Evolutionary conservation across 2,113 vertebrate genomes (phyloP), one percentile per base, ranked within the genome.

Genomic region (Chloropsis cyanopogon): DNA sequence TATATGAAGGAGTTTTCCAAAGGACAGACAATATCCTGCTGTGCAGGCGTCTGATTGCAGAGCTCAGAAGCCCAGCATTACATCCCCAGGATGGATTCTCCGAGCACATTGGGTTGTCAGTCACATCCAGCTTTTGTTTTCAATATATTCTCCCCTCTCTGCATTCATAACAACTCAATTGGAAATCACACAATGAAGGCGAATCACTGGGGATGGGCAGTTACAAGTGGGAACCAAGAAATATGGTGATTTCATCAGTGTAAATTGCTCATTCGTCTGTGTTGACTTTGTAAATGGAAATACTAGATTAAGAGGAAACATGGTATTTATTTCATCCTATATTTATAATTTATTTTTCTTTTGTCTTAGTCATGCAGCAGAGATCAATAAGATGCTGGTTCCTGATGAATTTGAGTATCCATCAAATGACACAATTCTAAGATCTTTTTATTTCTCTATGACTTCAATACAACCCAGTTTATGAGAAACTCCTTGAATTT

Each of bases 251-350:
- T 93, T 73, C 63, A 92, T 73, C 70, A 49, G 39, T 29, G 59
- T 66, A 73, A 91, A 90, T 80, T 87, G 35, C 52, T 92, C 63
- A 80, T 95, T 93, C 84, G 89, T 95, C 66, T 91, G 33, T 70
- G 63, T 39, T 91, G 92, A 76, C 57, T 94, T 86, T 60, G 69
- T 35, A 84, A 91, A 82, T 63, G 46, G n/a, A 69, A 92, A 95
- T 72, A 54, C 78, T 61, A 73, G 59, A 86, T 86, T 69, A 89
- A 66, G 35, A 87, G 31, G 50, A 90, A 87, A 91, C 39, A 21
- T 6, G 21, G 41, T 35, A 61, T 66, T 82, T 87, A 54, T 76
- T 85, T 86, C 10, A 25, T 69, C 23, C 61, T 64, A 12, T 41
- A 65, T 80, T 92, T 88, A 42, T 33, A 90, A 61, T 79, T 60